A percentile compares a stretch with the other conserved stretches of the same genome.
These are phyloP conservation scores for Temnothorax unifasciatus DNA, from an alignment of 2,888 invertebrate genomes.

Conservation along the genomic window DNA sequence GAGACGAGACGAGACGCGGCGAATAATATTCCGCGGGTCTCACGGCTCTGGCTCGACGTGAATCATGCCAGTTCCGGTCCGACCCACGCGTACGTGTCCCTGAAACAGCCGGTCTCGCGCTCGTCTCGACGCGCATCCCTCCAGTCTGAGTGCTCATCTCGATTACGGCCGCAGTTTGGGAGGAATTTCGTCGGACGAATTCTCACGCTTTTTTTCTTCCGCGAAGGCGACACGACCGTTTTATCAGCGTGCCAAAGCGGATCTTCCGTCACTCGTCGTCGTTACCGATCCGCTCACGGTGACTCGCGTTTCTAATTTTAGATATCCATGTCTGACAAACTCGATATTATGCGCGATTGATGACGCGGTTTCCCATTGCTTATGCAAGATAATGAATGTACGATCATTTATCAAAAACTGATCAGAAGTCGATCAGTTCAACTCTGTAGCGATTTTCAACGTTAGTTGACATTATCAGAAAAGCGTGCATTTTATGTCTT, in stretches of 20 bases:
- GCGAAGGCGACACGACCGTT: conserved; percentile 19
- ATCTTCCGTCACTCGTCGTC: conserved; percentile 1
- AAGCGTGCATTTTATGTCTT: background rate
- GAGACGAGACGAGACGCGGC: conserved; percentile 60
- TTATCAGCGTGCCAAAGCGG: conserved; percentile 22
- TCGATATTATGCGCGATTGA: background rate
- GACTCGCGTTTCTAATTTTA: conserved; percentile 34
- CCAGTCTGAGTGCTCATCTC: conserved; percentile 61
- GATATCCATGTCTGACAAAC: background rate
- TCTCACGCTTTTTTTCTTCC: conserved; percentile 45
- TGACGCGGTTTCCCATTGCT: background rate
- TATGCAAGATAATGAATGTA: background rate
- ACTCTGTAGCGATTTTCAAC: background rate
- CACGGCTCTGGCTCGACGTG: conserved; percentile 81
- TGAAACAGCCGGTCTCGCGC: conserved; percentile 75
- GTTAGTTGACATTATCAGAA: too few species aligned
- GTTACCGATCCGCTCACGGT: conserved; percentile 4
- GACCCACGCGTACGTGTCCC: conserved; percentile 83
- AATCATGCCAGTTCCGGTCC: conserved; percentile 86
- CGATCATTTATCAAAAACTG: background rate
- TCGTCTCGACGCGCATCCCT: conserved; percentile 72
- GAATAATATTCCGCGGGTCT: conserved; percentile 77
- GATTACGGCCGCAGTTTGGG: conserved; percentile 62
- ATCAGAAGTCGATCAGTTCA: background rate
- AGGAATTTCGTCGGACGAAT: conserved; percentile 34